A percentile compares a stretch with the other conserved stretches of the same genome.
Conservation (phyloP, 2,888 invertebrate genomes). For the Cephus rjabovi region DNA sequence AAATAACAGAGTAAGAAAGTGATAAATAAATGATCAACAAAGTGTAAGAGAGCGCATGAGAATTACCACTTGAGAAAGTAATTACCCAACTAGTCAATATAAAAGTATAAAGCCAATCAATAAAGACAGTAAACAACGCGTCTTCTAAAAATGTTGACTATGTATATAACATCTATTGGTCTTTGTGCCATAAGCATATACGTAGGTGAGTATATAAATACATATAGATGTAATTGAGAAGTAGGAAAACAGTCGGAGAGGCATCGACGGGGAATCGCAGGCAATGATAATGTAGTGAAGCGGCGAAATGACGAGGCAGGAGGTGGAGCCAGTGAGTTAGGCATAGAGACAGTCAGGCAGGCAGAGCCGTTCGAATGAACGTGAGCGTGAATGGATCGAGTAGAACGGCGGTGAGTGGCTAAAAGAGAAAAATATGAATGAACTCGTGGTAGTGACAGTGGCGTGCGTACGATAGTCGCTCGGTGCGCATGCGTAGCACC, state of each 20-base stretch:
- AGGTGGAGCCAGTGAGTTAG: neutral
- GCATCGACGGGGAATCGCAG: neutral
- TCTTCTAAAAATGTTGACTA: neutral
- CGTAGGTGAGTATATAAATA: neutral
- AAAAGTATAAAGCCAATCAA: neutral
- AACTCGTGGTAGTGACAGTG: conserved; percentile 44
- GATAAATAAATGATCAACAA: no score
- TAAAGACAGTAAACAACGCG: neutral
- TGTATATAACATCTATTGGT: neutral
- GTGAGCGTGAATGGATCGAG: conserved; percentile 27
- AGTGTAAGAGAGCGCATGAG: neutral
- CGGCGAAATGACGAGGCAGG: neutral
- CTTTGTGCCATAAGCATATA: neutral
- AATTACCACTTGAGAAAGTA: neutral
- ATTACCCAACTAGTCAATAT: neutral
- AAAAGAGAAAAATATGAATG: conserved; percentile 52
- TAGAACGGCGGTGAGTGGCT: conserved; percentile 33
- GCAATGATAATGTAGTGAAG: neutral
- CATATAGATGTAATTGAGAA: neutral
- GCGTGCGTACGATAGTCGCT: conserved; percentile 34
- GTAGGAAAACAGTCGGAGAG: neutral
- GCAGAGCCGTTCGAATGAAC: neutral
- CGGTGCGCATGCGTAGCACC: conserved; percentile 37
- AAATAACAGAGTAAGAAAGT: no score
- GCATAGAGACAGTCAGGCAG: neutral